Conservation (phyloP, 1,140 invertebrate genomes). For the Lithobius niger region DNA sequence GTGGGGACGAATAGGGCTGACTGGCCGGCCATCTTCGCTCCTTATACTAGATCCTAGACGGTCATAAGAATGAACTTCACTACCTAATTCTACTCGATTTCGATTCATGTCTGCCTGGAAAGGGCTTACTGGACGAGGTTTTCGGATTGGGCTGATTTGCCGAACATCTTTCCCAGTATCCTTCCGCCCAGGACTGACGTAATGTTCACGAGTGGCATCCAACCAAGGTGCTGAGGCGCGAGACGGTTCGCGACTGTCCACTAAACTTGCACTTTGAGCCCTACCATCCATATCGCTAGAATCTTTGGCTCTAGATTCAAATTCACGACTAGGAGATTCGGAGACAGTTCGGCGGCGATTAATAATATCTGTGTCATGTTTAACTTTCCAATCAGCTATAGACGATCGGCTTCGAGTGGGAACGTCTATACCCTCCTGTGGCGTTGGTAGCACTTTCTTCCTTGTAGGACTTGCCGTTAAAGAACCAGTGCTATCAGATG, state of each 20-base stretch:
- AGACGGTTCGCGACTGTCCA: neutral
- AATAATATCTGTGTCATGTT: neutral
- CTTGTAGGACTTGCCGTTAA: neutral
- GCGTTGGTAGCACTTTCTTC: neutral
- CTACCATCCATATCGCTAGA: no score
- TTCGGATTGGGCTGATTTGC: no score
- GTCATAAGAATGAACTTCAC: no score
- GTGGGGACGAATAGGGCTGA: neutral
- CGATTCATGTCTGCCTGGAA: neutral
- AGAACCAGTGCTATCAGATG: conserved; percentile 3
- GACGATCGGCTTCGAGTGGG: neutral
- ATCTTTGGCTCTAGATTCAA: neutral
- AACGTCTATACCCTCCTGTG: neutral
- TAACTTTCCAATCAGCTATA: neutral
- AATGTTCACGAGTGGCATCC: neutral
- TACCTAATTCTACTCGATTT: neutral
- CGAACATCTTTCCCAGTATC: no score
- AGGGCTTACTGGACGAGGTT: neutral
- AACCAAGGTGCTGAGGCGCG: neutral
- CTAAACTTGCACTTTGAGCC: neutral
- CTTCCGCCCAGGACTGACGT: no score
- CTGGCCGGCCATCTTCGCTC: no score
- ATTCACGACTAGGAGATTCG: neutral
- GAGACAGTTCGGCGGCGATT: neutral
- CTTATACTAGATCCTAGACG: no score